Evolutionary conservation across 2,888 invertebrate genomes (phyloP), one percentile per base, ranked within the genome.

Genomic region (Mellilla xanthometata): DNA sequence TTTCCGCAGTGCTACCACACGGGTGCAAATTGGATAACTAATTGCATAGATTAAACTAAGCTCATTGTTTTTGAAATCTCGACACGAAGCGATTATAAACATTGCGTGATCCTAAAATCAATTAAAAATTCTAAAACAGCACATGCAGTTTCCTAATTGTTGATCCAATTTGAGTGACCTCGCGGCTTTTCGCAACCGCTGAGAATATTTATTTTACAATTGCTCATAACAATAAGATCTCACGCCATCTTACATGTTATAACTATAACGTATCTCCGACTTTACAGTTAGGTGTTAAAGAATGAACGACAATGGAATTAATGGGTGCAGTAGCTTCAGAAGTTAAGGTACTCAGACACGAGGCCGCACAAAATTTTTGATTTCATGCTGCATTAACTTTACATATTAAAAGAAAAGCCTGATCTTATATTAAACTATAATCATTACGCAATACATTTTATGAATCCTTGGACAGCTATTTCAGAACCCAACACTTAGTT

Each of bases 161-260:
- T 38, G 41, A 32, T 33, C 47, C 36, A 48, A 38, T 48, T 48
- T 15, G 36, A 39, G 24, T 38, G 41, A 48, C 47, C 47, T 48
- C 33, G 42, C 10, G 32, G 12, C 12, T 41, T 48, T 48, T 41
- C 47, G 41, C 47, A 42, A 48, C 19, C 11, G 12, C 41, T 41
- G 41, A 38, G 41, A 48, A 42, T 42, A 33, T 35, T 31, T 24
- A 24, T 24, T 24, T 24, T 31, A 41, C 47, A 41, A 47, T 32
- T 36, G 28, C 36, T 33, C 13, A 13, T 33, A 55, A 52, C 48
- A 51, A 52, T 49, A 45, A 32, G 52, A 51, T 53, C 53, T 56
- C 56, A 56, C 52, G 52, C 49, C 49, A 52, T 46, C 47, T 48
- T 27, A 46, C 47, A 32, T 47, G 27, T 10, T 33, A 33, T 33